A percentile compares a stretch with the other conserved stretches of the same genome.
Evolutionary conservation across 2,888 invertebrate species (phyloP).

Genomic region (Lysandra coridon): DNA sequence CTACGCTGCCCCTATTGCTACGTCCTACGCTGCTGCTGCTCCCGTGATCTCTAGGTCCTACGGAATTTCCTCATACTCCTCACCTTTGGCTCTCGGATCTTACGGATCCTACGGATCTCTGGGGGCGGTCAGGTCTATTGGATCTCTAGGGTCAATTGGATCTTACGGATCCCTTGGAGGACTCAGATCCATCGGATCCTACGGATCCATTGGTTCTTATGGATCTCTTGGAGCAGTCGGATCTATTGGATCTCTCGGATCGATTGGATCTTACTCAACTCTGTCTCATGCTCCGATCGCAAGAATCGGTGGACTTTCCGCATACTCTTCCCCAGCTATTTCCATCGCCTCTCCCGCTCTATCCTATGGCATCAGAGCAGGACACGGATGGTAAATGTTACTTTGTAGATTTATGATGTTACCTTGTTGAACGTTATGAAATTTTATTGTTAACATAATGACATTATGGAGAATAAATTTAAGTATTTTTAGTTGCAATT

Average conservation of each 20-base stretch:
- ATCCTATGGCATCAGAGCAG: conserved; percentile 81
- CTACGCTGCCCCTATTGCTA: conserved; percentile 49
- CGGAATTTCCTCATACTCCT: conserved; percentile 27
- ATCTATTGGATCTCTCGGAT: not conserved
- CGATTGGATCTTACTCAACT: not conserved
- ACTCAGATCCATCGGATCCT: not conserved
- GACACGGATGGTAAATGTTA: conserved; percentile 64
- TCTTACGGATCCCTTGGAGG: not conserved
- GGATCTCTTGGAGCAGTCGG: not conserved
- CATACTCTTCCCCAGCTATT: conserved; percentile 74
- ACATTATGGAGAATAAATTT: not conserved
- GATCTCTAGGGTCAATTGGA: not conserved
- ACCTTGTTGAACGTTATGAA: conserved; percentile 8
- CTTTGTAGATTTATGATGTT: conserved; percentile 33
- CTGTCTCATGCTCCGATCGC: not conserved
- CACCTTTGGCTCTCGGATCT: conserved; percentile 10
- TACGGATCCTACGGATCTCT: conserved; percentile 3
- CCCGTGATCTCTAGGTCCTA: conserved; percentile 43
- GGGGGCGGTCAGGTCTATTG: not conserved
- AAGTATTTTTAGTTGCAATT: too few relatives aligned
- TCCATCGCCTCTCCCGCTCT: conserved; percentile 80
- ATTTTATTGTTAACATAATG: conserved; percentile 5
- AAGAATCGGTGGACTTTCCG: conserved; percentile 35
- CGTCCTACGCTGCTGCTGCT: conserved; percentile 49
- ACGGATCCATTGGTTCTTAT: not conserved